These are phyloP conservation scores for Hippocampus zosterae DNA, from an alignment of 2,113 vertebrate species.

Conservation along the genomic window DNA sequence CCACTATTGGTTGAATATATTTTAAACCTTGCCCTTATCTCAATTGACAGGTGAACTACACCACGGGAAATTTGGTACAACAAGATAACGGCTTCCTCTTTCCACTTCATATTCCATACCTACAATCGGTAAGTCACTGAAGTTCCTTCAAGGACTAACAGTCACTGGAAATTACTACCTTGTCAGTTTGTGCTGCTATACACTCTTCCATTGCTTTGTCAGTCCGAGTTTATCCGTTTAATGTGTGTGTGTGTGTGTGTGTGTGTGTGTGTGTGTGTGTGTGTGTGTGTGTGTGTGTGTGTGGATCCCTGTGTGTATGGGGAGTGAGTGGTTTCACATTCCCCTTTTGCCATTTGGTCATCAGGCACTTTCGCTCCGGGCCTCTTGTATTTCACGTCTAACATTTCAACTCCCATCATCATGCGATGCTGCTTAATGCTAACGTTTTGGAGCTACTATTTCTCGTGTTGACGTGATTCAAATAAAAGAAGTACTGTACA, in stretches of 20 bases:
- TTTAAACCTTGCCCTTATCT: background rate
- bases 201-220: background rate
- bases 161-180: background rate
- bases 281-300: too few relatives aligned
- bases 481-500: too few relatives aligned
- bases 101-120: background rate
- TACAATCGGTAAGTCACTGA: background rate
- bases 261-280: background rate
- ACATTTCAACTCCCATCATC: conserved; percentile 12
- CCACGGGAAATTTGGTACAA: background rate
- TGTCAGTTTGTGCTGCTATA: background rate
- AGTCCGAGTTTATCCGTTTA: background rate
- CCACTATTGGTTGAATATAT: background rate
- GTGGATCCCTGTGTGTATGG: too few relatives aligned
- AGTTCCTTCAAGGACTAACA: background rate
- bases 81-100: background rate
- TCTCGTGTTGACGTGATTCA: too few relatives aligned
- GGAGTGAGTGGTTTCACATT: conserved; percentile 31
- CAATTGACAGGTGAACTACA: conserved; percentile 10
- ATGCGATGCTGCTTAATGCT: background rate
- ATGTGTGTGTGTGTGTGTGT: background rate
- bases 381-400: conserved; percentile 6
- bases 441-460: background rate
- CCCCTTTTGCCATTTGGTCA: conserved; percentile 30
- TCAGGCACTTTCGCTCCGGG: conserved; percentile 22